Evolutionary conservation across 2,888 invertebrate genomes (phyloP), one percentile per base, ranked within the genome.

Genomic region (Gastracanthus pulcherrimus): DNA sequence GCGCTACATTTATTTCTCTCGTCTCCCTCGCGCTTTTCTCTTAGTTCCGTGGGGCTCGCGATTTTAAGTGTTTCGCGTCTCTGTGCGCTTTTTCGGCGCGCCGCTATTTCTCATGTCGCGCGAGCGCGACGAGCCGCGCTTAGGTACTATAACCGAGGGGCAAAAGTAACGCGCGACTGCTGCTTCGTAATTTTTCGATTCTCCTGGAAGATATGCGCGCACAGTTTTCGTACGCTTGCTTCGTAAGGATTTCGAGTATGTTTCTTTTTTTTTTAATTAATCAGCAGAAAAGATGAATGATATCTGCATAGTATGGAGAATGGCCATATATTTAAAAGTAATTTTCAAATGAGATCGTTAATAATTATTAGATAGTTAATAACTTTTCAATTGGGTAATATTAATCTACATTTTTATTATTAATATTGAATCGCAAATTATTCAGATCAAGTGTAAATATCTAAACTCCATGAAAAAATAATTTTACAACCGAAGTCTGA

Each of bases 1-100:
- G 78, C 70, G 79, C 79, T 48, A 75, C 82, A 79, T 82, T 82
- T 82, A 82, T 82, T 82, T 82, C 79, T 51, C 70, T 64, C 58
- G 58, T 64, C 74, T n/a, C 31, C 19, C 69, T 2, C 5, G 7
- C 64, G 66, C 67, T 34, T 23, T 78, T 70, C 62, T 70, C 77
- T 77, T 71, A 71, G 64, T 23, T 55, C n/a, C n/a, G n/a, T n/a
- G n/a, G n/a, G n/a, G n/a, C 13, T 23, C 29, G 64, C 62, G 19
- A 31, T 62, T 62, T 62, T 31, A 51, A 55, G 55, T 55, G 55
- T 55, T 55, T 66, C 19, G 31, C 34, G 31, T 38, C 67, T 41
- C 48, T n/a, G n/a, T n/a, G 13, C 36, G 45, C 67, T 76, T 51
- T 80, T 69, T 80, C 64, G 72, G 60, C 55, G 70, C 41, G 66